phyloP scores from a whole-genome alignment of 2,888 invertebrate genomes.

The Eupithecia inturbata region DNA sequence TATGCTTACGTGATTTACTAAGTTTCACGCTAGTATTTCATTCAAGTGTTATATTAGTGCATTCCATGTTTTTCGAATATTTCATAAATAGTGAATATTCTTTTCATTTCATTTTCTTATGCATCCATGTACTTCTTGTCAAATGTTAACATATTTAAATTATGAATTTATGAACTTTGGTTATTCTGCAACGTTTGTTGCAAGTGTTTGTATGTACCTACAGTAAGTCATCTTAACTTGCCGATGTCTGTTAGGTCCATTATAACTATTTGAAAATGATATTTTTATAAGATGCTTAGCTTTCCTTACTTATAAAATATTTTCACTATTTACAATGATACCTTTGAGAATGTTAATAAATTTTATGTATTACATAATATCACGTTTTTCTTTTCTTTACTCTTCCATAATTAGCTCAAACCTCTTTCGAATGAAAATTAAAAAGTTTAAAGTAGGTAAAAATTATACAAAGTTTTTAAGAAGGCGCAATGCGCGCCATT shows the following conservation, averaged over 20 bases:
- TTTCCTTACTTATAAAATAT: constrained; percentile 78
- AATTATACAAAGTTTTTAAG: no score
- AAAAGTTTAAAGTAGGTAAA: not conserved
- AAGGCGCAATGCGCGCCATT: no score
- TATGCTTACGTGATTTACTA: constrained; percentile 36
- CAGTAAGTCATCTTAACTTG: constrained; percentile 61
- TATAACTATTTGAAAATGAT: constrained; percentile 66
- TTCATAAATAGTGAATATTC: not conserved
- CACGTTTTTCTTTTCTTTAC: constrained; percentile 42
- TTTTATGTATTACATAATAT: constrained; percentile 68
- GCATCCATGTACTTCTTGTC: not conserved
- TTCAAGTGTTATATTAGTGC: constrained; percentile 37
- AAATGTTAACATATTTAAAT: constrained; percentile 13
- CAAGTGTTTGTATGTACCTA: constrained; percentile 45
- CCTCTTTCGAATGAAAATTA: not conserved
- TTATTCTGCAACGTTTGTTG: constrained; percentile 26
- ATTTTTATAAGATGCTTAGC: constrained; percentile 84
- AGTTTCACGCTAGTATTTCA: constrained; percentile 32
- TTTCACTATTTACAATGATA: constrained; percentile 78
- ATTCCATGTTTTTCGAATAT: constrained; percentile 40
- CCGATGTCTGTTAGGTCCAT: constrained; percentile 72
- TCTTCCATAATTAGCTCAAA: no score
- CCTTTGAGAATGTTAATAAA: constrained; percentile 75
- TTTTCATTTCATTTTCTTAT: no score
- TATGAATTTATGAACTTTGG: constrained; percentile 41